phyloP scores from a whole-genome alignment of 2,113 vertebrate species.

The Lathamus discolor region DNA sequence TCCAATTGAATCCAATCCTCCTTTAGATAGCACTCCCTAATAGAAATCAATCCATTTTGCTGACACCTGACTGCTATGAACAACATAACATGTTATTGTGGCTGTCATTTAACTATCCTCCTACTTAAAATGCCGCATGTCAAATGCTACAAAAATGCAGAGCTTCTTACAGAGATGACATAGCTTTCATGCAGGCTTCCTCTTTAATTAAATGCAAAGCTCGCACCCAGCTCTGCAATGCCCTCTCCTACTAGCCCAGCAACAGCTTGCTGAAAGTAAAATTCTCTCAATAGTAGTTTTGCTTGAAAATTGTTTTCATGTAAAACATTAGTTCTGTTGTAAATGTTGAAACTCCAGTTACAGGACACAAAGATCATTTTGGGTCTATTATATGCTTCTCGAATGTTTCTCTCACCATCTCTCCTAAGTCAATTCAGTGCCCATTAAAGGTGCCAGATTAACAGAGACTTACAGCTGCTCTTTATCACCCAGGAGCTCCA shows the following conservation, averaged over 20 bases:
- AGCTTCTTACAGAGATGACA: neutral
- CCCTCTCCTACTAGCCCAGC: neutral
- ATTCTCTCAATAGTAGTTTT: neutral
- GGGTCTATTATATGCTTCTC: neutral
- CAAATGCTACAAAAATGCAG: neutral
- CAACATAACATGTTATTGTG: neutral
- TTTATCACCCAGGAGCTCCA: neutral
- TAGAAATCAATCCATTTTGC: neutral
- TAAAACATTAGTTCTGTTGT: neutral
- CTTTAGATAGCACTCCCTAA: neutral
- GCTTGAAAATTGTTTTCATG: neutral
- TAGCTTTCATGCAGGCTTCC: neutral
- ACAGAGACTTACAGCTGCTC: rapidly evolving
- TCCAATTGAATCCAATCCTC: neutral
- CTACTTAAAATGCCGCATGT: neutral
- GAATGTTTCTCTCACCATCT: neutral
- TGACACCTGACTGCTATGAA: constrained; percentile 17
- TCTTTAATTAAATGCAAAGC: neutral
- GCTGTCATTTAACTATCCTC: neutral
- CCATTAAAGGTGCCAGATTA: neutral
- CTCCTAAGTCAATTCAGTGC: neutral
- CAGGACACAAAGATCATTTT: neutral
- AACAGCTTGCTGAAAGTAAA: neutral
- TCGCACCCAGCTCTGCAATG: neutral
- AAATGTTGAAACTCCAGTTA: neutral